These are phyloP conservation scores for Helogale parvula DNA, from an alignment of 2,113 vertebrate species.

Conservation along the genomic window DNA sequence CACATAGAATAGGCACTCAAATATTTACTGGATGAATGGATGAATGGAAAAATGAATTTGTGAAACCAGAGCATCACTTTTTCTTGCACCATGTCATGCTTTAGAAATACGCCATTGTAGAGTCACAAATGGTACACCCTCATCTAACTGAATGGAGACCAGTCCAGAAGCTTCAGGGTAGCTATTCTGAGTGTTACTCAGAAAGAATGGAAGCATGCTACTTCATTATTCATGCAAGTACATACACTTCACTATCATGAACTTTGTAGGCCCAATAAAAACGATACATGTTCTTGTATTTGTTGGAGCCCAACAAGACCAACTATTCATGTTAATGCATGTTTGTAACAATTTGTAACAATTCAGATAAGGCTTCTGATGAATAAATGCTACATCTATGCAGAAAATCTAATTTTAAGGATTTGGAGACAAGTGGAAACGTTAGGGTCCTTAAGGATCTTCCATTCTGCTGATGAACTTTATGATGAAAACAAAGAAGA, in stretches of 20 bases:
- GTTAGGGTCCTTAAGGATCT: background rate
- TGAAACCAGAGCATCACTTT: conserved; percentile 28
- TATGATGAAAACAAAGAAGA: conserved; percentile 20
- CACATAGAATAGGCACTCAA: background rate
- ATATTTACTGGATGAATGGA: background rate
- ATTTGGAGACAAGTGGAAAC: background rate
- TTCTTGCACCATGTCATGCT: background rate
- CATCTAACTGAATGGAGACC: conserved; percentile 46
- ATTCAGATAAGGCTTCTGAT: background rate
- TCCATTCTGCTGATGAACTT: background rate
- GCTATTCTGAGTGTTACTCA: background rate
- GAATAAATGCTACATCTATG: conserved; percentile 29
- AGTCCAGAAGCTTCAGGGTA: background rate
- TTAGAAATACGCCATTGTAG: conserved; percentile 36
- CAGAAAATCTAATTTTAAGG: background rate
- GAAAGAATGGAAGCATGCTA: background rate
- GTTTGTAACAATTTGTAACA: conserved; percentile 43
- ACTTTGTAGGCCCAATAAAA: conserved; percentile 66
- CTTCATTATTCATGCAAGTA: background rate
- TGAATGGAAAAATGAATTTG: background rate
- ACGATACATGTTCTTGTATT: conserved; percentile 60
- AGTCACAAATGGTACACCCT: background rate
- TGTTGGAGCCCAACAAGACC: conserved; percentile 16
- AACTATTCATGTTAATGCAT: conserved; percentile 34
- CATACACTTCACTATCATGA: background rate